Evolutionary conservation across 2,888 invertebrate species (phyloP), one percentile per base, ranked within the genome.

Genomic region (Archips xylosteana): DNA sequence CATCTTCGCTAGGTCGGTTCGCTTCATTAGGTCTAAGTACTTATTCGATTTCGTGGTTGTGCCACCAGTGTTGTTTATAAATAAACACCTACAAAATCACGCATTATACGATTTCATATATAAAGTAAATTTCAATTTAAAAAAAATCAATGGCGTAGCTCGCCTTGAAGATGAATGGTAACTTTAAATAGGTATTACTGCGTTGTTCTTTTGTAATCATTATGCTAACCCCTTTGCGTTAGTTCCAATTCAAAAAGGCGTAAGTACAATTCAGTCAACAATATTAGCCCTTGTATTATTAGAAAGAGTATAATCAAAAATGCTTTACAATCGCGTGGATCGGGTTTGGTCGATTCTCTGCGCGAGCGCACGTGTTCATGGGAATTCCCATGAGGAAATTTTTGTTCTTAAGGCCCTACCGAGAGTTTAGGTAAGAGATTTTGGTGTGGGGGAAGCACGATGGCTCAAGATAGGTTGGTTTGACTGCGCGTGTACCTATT

Each of bases 161-260:
- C 60, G 60, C 64, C 64, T 74, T 65, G 69, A 54, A 64, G 60
- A 54, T 65, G 64, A 70, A 61, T 61, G n/a, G 57, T 36, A 57
- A 61, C 45, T 74, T 70, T 65, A 74, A 74, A 65, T 69, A 51
- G 23, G 69, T 69, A 70, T 70, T 69, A 70, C 42, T 51, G 49
- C 36, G 69, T 65, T 65, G 70, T 74, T 70, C 69, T 70, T 69
- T 74, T 74, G 65, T 74, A 36, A 60, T 70, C 61, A 74, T 74
- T 74, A 70, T 74, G 54, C 45, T 51, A 59, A 34, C 74, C 74
- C 74, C 65, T 23, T 23, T 70, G 15, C 23, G 13, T 23, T 45
- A 6, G 6, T 2, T 5, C 15, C 34, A 2, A 5, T 51, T 8
- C n/a, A 39, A 65, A 65, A 36, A 10, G 65, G 4, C 51, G n/a